These are phyloP conservation scores for Furnarius figulus DNA, from an alignment of 2,113 vertebrate species.

Conservation along the genomic window DNA sequence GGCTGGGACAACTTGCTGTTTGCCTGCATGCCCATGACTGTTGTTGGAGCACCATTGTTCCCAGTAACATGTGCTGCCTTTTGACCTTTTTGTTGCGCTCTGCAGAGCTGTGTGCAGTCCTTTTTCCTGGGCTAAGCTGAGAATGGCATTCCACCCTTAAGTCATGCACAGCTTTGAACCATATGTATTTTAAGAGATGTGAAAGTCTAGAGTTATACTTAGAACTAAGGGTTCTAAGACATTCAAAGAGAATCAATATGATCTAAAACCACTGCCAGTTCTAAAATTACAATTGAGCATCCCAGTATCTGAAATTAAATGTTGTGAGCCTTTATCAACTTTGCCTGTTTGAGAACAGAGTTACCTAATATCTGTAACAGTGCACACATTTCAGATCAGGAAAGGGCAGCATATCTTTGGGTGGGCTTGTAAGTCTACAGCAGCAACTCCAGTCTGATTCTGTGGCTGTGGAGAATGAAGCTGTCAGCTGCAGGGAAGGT, in stretches of 20 bases:
- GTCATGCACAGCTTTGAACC: not conserved
- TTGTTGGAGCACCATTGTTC: not conserved
- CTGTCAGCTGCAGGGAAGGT: not conserved
- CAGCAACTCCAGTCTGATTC: not conserved
- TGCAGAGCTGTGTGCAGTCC: not conserved
- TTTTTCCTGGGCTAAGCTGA: not conserved
- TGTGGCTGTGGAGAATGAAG: not conserved
- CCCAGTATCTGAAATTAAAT: not conserved
- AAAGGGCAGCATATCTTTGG: not conserved
- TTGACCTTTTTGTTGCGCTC: not conserved
- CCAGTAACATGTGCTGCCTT: fast-evolving
- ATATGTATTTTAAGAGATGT: not conserved
- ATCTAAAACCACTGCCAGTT: not conserved
- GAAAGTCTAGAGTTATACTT: not conserved
- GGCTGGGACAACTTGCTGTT: not conserved
- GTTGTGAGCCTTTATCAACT: not conserved
- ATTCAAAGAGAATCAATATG: not conserved
- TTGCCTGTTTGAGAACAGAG: not conserved
- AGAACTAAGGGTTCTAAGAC: not conserved
- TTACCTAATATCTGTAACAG: not conserved
- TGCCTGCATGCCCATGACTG: not conserved
- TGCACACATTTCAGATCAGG: not conserved
- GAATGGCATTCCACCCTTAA: not conserved
- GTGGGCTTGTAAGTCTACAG: not conserved
- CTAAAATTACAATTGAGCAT: not conserved